Conservation (phyloP, 2,113 vertebrate species). For the Carassius gibelio region DNA sequence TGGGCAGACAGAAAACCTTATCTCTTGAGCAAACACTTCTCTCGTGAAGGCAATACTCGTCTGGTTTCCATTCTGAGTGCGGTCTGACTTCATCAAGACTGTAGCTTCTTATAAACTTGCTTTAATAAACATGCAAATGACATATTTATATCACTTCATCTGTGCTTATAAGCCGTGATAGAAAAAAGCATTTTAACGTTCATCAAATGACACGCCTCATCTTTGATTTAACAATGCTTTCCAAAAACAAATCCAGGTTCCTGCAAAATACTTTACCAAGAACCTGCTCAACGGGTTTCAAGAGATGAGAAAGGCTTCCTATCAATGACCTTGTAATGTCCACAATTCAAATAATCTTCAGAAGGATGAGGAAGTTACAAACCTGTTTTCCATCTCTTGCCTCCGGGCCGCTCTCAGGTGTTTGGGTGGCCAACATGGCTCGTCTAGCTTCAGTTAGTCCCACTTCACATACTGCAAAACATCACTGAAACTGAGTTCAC, state of each 20-base stretch:
- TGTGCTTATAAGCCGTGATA: background rate
- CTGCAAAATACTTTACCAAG: too few species aligned
- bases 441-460: slow-evolving; percentile 62
- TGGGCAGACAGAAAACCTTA: background rate
- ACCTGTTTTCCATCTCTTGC: slow-evolving; percentile 84
- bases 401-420: slow-evolving; percentile 72
- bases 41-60: background rate
- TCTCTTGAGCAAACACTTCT: background rate
- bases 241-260: background rate
- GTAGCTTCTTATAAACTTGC: background rate
- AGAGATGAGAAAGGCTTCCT: background rate
- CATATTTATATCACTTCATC: too few species aligned
- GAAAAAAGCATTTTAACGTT: background rate
- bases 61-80: background rate
- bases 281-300: background rate
- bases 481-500: background rate
- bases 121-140: background rate
- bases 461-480: slow-evolving; percentile 76
- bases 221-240: background rate
- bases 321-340: background rate
- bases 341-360: background rate
- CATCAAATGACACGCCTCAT: background rate
- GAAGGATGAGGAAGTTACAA: slow-evolving; percentile 44
- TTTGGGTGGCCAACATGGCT: slow-evolving; percentile 86
- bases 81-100: background rate